Base-by-base conservation (phyloP, 2,797 vertebrate genomes). In the Pogoniulus pusillus region DNA sequence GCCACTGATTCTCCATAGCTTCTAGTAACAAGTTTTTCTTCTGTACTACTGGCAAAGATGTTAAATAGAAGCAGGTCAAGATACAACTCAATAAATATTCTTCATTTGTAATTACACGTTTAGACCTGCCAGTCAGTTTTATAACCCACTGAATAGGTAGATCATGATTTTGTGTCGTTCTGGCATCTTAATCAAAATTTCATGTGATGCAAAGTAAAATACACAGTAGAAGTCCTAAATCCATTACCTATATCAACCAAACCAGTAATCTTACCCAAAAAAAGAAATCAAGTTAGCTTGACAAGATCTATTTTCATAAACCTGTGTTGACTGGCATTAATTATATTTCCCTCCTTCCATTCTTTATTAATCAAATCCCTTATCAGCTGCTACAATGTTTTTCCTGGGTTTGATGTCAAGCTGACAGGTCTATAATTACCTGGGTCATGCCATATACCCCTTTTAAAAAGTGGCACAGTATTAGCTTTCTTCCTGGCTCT, bases 341-440 rank as follows among this genome's bases (percentile, higher is more conserved):
- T 95, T 95, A 76, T 92, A 78, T 91, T 95, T 96, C 32, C 68
- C 73, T 95, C 39, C 80, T 91, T 91, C 85, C 35, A 83, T 94
- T 95, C 93, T 94, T 94, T 87, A 95, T 95, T 96, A 96, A 95
- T 95, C 87, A 95, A 92, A 79, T 93, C 85, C 80, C 54, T 94
- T 95, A 95, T 95, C 91, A 94, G 93, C 92, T 91, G 93, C 91
- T 91, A 64, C 74, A 64, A 77, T 92, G 82, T 95, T 96, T 94
- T 92, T 85, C 95, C 92, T 93, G 82, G 39, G 7, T 78, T 89
- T 93, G 91, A 89, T 94, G 89, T 93, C 89, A 91, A 16, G n/a
- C 68, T 96, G 94, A 96, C 95, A 96, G 87, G 87, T 92, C 95
- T 96, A 43, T 95, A 95, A 96, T 94, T 96, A 95, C 82, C 89